These are phyloP conservation scores for Lycocorax pyrrhopterus DNA, from an alignment of 2,113 vertebrate genomes.

Conservation along the genomic window DNA sequence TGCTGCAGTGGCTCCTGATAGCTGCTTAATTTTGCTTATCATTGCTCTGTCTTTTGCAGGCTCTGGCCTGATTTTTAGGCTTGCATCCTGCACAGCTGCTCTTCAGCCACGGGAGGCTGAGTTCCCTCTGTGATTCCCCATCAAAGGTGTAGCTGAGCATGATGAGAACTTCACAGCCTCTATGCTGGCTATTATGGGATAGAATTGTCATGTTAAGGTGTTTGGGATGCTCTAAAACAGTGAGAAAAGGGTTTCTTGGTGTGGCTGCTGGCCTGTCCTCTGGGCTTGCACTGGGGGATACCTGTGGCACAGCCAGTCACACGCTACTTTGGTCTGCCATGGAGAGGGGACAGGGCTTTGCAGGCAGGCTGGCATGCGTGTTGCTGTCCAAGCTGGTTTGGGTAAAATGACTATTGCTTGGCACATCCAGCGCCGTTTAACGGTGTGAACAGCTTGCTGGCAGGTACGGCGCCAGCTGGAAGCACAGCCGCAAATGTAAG, in stretches of 20 bases:
- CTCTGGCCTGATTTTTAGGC: not conserved
- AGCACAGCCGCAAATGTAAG: not conserved
- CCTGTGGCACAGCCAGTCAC: not conserved
- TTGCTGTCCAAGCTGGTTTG: not conserved
- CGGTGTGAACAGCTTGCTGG: not conserved
- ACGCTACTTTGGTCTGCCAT: accelerated
- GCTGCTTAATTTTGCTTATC: not conserved
- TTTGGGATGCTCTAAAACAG: not conserved
- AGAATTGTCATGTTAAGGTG: not conserved
- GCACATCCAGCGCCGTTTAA: not conserved
- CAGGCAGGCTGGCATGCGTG: not conserved
- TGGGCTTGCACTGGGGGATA: not conserved
- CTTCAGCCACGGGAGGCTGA: not conserved
- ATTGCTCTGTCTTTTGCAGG: not conserved
- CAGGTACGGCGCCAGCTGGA: not conserved
- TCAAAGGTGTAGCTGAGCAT: not conserved
- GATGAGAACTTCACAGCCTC: not conserved
- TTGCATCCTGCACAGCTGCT: not conserved
- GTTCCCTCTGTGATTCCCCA: not conserved
- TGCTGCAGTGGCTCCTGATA: not conserved
- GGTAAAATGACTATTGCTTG: not conserved
- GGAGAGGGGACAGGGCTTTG: not conserved
- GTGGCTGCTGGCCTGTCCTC: not conserved
- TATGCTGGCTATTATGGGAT: not conserved
- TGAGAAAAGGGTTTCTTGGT: accelerated